These are phyloP conservation scores for Rhagologus leucostigma DNA, from an alignment of 2,113 vertebrate species.

Conservation along the genomic window DNA sequence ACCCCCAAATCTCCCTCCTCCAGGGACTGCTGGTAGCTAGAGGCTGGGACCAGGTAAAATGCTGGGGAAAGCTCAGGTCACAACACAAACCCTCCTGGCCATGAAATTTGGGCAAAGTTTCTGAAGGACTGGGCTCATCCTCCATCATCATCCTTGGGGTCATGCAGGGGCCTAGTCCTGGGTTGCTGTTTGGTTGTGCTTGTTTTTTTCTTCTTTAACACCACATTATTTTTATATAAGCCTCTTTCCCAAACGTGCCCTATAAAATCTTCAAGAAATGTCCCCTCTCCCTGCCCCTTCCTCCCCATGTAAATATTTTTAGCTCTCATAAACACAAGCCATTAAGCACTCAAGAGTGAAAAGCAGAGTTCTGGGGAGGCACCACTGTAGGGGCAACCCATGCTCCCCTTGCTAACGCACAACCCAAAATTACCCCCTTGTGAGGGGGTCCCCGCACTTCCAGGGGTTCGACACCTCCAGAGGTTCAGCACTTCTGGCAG, in stretches of 20 bases:
- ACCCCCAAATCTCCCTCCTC: not conserved
- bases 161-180: not conserved
- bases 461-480: not conserved
- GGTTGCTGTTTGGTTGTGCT: not conserved
- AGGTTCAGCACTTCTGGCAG: not conserved
- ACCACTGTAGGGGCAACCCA: not conserved
- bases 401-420: not conserved
- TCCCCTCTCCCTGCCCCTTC: not conserved
- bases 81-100: not conserved
- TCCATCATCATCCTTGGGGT: not conserved
- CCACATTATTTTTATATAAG: not conserved
- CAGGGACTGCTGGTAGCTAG: no score
- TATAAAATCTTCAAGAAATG: not conserved
- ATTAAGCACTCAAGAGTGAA: not conserved
- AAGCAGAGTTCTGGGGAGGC: not conserved
- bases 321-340: constrained; percentile 18
- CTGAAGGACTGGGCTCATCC: not conserved
- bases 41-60: not conserved
- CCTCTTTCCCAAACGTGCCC: not conserved
- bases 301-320: constrained; percentile 27
- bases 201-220: not conserved
- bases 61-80: not conserved
- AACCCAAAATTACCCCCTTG: not conserved
- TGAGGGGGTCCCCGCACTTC: not conserved
- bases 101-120: not conserved